Conservation (phyloP, 2,113 vertebrate species). For the Acanthochromis polyacanthus region DNA sequence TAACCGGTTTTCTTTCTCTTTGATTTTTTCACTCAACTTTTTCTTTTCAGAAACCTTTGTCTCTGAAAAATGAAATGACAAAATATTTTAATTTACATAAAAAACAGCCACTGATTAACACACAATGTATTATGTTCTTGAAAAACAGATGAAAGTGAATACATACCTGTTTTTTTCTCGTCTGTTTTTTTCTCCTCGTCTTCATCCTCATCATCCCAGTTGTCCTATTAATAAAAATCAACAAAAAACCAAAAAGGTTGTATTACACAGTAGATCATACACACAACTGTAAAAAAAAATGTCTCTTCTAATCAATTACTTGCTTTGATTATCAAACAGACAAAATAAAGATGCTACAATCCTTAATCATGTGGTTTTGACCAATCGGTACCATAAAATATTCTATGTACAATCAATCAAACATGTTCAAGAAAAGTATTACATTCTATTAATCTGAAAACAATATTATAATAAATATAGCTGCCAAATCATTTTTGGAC, state of each 20-base stretch:
- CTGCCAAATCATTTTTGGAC: too few relatives aligned
- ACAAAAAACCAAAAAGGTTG: background rate
- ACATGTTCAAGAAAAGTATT: too few relatives aligned
- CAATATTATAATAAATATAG: too few relatives aligned
- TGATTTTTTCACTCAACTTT: slow-evolving; percentile 96
- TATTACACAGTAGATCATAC: background rate
- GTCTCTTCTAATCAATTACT: too few relatives aligned
- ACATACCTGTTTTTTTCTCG: slow-evolving; percentile 55
- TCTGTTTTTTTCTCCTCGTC: slow-evolving; percentile 78
- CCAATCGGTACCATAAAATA: too few relatives aligned
- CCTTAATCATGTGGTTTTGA: too few relatives aligned
- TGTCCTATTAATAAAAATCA: slow-evolving; percentile 86
- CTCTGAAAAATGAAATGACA: slow-evolving; percentile 86
- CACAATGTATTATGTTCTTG: background rate
- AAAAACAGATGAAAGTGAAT: background rate
- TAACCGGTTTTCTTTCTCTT: slow-evolving; percentile 93
- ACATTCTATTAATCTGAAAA: too few relatives aligned
- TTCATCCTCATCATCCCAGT: slow-evolving; percentile 96
- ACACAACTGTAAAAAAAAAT: background rate
- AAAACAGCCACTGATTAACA: background rate
- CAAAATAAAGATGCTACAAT: too few relatives aligned
- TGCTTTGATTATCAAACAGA: too few relatives aligned
- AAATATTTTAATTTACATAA: background rate
- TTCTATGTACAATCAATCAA: too few relatives aligned
- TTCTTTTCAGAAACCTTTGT: slow-evolving; percentile 95